Evolutionary conservation across 1,140 invertebrate species (phyloP), one percentile per base, ranked within the genome.

Genomic region (Parapsyche elsis): DNA sequence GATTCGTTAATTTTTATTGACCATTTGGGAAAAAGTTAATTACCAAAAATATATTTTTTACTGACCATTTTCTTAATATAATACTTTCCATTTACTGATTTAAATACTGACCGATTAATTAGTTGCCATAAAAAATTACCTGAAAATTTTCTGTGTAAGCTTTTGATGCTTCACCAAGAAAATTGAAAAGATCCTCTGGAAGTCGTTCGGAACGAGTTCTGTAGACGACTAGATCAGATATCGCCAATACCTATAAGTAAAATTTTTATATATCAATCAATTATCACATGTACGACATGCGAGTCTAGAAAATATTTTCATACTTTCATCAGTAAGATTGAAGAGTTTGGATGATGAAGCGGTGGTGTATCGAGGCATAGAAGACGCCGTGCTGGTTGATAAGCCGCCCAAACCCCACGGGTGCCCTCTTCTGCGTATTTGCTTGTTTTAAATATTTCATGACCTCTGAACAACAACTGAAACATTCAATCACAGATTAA

Each of bases 191-290:
- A 87, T 97, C 95, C 82, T 90, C 90, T 83, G 95, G 94, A 24
- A 96, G 85, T 79, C 94, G 89, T 83, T 96, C 95, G 0, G 94
- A 92, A 73, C 93, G 89, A 19, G 94, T 96, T 71, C 94, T 88
- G 86, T 95, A 96, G 59, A 97, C 92, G 0, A 96, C 92, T 80
- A 96, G 90, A 86, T 97, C 95, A 5, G 94, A 96, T 38, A 96
- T 90, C 2, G 95, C 95, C 0, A 97, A 86, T 49, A 93, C 89
- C 87, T 92, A 86, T 45, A 45, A 78, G 26, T 19, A 74, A 45
- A n/a, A 9, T 49, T 14, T n/a, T 74, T 24, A 21, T 64, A 9
- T 64, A 9, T 9, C n/a, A 49, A 49, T 9, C 46, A 49, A 49
- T 49, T 9, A 49, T 9, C 9, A 49, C 46, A 49, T 49, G n/a